These are phyloP conservation scores for Megathymus violae DNA, from an alignment of 1,140 invertebrate genomes.

Conservation along the genomic window DNA sequence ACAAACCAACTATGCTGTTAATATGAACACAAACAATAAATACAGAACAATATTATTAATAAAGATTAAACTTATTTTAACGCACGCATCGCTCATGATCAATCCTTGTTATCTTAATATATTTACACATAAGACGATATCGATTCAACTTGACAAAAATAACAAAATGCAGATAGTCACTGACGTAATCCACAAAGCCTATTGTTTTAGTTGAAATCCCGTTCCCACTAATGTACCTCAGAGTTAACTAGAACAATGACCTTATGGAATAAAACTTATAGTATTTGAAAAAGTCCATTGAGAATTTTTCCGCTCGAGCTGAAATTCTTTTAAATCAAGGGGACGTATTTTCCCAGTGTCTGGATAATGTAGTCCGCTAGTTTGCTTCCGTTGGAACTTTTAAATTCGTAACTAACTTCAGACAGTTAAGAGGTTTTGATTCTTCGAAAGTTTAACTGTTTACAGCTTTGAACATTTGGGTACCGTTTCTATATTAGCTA, in stretches of 20 bases:
- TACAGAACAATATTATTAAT: no score
- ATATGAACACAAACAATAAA: no score
- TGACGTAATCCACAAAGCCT: neutral
- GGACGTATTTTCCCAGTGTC: conserved; percentile 4
- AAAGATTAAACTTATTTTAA: no score
- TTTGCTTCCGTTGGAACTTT: conserved; percentile 12
- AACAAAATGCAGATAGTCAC: no score
- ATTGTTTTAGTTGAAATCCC: conserved; percentile 17
- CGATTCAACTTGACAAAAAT: no score
- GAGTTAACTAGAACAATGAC: conserved; percentile 7
- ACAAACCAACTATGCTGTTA: no score
- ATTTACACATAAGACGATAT: no score
- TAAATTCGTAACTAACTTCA: conserved; percentile 16
- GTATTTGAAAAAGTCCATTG: conserved; percentile 6
- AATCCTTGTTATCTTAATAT: no score
- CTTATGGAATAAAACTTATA: conserved; percentile 18
- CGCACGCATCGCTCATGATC: no score
- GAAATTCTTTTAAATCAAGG: conserved; percentile 17
- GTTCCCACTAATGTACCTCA: conserved; percentile 11
- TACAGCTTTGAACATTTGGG: neutral
- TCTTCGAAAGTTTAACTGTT: no score
- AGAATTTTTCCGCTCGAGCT: conserved; percentile 4
- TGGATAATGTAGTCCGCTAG: conserved; percentile 5
- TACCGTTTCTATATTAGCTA: neutral
- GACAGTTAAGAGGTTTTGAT: conserved; percentile 4